Percentiles rank a stretch among this genome's conserved stretches.
These are phyloP conservation scores for Rousettus leschenaultii DNA, from an alignment of 2,113 vertebrate species.

Conservation along the genomic window DNA sequence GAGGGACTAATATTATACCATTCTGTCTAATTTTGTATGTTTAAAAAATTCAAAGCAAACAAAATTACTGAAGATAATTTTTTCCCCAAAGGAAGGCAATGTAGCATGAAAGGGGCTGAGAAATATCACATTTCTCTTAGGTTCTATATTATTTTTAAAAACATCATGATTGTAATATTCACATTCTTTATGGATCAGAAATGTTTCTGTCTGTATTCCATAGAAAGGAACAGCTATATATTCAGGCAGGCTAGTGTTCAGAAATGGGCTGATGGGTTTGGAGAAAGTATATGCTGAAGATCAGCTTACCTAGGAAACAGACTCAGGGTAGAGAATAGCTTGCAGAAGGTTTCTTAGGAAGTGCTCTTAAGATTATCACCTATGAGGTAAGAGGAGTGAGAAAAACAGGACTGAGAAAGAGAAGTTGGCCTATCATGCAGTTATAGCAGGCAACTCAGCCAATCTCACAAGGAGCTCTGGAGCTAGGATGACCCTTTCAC, in stretches of 20 bases:
- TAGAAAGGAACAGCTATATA: neutral
- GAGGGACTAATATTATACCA: neutral
- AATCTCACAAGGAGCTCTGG: neutral
- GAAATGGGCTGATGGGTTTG: neutral
- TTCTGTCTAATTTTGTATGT: neutral
- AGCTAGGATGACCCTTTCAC: neutral
- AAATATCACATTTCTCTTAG: neutral
- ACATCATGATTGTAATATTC: neutral
- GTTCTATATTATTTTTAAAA: neutral
- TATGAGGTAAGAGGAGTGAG: neutral
- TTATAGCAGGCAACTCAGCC: neutral
- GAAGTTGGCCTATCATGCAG: accelerated
- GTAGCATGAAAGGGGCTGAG: neutral
- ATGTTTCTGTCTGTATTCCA: neutral
- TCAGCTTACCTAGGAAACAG: neutral
- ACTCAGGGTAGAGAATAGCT: no score
- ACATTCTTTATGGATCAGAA: neutral
- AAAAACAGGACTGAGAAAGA: neutral
- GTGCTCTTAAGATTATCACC: no score
- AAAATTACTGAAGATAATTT: neutral
- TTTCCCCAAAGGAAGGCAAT: neutral
- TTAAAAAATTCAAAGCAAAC: neutral
- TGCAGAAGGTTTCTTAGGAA: neutral
- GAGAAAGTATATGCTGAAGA: neutral
- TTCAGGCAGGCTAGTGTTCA: neutral